Conservation (phyloP, 2,113 vertebrate species). For the Nicator chloris region DNA sequence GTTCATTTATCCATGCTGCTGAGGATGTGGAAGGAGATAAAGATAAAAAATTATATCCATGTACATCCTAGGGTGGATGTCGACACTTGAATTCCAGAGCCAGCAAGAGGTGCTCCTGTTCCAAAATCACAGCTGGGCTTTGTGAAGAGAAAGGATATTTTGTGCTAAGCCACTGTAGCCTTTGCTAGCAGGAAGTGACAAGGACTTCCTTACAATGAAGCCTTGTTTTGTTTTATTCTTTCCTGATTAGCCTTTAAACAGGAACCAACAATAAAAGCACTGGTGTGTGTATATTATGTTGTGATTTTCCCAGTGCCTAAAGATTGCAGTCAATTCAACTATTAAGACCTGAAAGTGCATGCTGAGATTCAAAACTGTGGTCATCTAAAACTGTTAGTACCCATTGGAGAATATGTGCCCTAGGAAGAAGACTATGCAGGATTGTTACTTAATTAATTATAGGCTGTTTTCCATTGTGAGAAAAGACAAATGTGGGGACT, state of each 20-base stretch:
- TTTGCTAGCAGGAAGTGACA: constrained; percentile 23
- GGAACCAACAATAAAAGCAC: not conserved
- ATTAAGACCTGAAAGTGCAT: not conserved
- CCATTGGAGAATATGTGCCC: not conserved
- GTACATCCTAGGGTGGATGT: not conserved
- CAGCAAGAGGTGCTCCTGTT: not conserved
- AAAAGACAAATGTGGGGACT: not conserved
- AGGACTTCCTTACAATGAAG: constrained; percentile 4
- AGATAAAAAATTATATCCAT: not conserved
- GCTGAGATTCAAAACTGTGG: not conserved
- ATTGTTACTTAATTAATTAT: not conserved
- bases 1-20: not conserved
- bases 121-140: not conserved
- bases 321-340: not conserved
- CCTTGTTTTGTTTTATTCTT: constrained; percentile 8
- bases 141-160: constrained; percentile 25
- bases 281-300: not conserved
- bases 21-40: not conserved
- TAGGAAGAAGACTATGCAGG: not conserved
- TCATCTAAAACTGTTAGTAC: not conserved
- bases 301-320: not conserved
- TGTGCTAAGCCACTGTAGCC: not conserved
- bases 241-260: constrained; percentile 17
- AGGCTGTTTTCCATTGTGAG: not conserved
- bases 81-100: not conserved